Evolutionary conservation across 2,888 invertebrate genomes (phyloP), one percentile per base, ranked within the genome.

Genomic region (Oconnorella tubifera): DNA sequence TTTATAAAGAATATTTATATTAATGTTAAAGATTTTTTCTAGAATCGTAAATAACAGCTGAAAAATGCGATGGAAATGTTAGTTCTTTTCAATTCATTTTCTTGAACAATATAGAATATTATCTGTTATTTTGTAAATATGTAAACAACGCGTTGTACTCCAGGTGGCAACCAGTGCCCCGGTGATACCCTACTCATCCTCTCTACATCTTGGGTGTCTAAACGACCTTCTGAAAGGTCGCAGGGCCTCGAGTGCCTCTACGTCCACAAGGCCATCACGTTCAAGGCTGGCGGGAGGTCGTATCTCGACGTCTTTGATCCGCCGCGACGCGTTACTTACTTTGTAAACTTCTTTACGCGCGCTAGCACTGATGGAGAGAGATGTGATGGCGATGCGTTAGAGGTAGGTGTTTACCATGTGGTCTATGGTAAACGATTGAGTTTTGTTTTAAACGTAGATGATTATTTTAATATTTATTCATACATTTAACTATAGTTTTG

Each of bases 221-320:
- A 25, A 27, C 10, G 25, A 25, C 10, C 14, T 19, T 51, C 53
- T 6, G 53, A 51, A 6, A 10, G 53, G 14, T 19, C 6, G 14
- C 4, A 10, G 53, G 14, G 25, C 4, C 53, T 51, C 14, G 19
- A 19, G 10, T 40, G 40, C 40, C 40, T 40, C 10, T 40, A 40
- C 40, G 53, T 51, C 53, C 53, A 51, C 53, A 51, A 51, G 53
- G 53, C 53, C 53, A 25, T 51, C 6, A 19, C 53, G 53, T 51
- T 51, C 25, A 25, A 51, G 53, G 14, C 14, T 27, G 53, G 53
- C 14, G 53, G 53, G 6, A 6, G 53, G 53, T 51, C 53, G 4
- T 51, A 51, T 25, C 10, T 51, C 53, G 53, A 51, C 53, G 14
- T 19, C 14, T 51, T 23, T 25, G 53, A 51, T 19, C 53, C 53